Evolutionary conservation across 2,113 vertebrate genomes (phyloP), one percentile per base, ranked within the genome.

Genomic region (Myrmophylax atrothorax): DNA sequence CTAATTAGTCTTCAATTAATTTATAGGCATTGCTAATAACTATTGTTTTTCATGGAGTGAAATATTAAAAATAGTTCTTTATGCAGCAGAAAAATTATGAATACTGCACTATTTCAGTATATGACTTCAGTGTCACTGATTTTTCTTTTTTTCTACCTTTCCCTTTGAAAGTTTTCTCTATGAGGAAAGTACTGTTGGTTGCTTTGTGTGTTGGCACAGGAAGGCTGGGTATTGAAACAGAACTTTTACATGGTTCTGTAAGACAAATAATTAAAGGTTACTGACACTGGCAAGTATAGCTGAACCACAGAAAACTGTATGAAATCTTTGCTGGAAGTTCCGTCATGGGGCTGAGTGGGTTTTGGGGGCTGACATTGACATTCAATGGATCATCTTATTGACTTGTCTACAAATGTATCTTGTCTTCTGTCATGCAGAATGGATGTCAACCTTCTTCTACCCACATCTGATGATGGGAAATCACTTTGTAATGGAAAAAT

Each of bases 191-290:
- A 6, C 7, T 67, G 5, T 47, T 63, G 3, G 15, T 75, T 77
- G 47, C 33, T 35, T 1, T 17, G 4, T 17, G 3, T 40, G 37
- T 31, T 66, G 28, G 11, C n/a, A 38, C 14, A 64, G 12, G 14
- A 59, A 69, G 52, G 3, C 18, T 62, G 1, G 1, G 17, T 23
- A 58, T 6, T 63, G 55, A 74, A 60, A 31, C 19, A 89, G 14
- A 74, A 64, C 5, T 4, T 50, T 8, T 49, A 4, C 0, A 0
- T 28, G 12, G 4, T 49, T 52, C 28, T 46, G 8, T 31, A 50
- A 55, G 18, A 75, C 7, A 63, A 70, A 69, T 35, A 59, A 64
- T 40, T 31, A 44, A 38, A 44, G 10, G 11, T 76, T 66, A 37
- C 13, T 50, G 44, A 28, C 24, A 53, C 15, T 84, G 80, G 56